Conservation (phyloP, 2,797 vertebrate genomes). For the Lutjanus argentimaculatus region DNA sequence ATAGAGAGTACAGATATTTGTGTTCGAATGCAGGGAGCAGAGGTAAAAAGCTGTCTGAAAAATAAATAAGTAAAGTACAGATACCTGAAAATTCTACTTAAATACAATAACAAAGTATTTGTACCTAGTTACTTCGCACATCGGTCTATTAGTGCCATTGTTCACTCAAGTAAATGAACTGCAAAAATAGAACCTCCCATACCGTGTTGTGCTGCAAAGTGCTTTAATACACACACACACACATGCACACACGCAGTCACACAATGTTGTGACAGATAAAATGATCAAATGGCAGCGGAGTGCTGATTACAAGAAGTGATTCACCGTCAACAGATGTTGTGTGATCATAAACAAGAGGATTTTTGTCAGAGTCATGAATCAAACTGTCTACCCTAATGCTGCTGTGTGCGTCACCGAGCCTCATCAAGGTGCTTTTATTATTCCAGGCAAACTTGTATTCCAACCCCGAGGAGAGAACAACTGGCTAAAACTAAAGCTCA, state of each 20-base stretch:
- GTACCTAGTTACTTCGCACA: no score
- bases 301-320: slow-evolving; percentile 76
- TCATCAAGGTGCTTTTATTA: slow-evolving; percentile 78
- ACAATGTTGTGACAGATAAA: slow-evolving; percentile 59
- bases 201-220: slow-evolving; percentile 19
- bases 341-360: slow-evolving; percentile 80
- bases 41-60: no score
- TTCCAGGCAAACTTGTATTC: slow-evolving; percentile 67
- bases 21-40: no score
- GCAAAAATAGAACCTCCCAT: slow-evolving; percentile 8
- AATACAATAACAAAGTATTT: no score
- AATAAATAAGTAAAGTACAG: no score
- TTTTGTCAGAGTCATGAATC: slow-evolving; percentile 82
- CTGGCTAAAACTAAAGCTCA: slow-evolving; percentile 61
- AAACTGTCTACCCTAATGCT: slow-evolving; percentile 65
- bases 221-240: slow-evolving; percentile 7
- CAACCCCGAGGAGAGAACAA: slow-evolving; percentile 59
- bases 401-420: slow-evolving; percentile 56
- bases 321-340: slow-evolving; percentile 80
- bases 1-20: no score
- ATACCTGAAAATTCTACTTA: no score
- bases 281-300: slow-evolving; percentile 72
- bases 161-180: slow-evolving; percentile 8
- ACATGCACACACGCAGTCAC: slow-evolving; percentile 27
- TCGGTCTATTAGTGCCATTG: slow-evolving; percentile 20